phyloP scores from a whole-genome alignment of 2,888 invertebrate genomes.

The Malthinus seriepunctatus region DNA sequence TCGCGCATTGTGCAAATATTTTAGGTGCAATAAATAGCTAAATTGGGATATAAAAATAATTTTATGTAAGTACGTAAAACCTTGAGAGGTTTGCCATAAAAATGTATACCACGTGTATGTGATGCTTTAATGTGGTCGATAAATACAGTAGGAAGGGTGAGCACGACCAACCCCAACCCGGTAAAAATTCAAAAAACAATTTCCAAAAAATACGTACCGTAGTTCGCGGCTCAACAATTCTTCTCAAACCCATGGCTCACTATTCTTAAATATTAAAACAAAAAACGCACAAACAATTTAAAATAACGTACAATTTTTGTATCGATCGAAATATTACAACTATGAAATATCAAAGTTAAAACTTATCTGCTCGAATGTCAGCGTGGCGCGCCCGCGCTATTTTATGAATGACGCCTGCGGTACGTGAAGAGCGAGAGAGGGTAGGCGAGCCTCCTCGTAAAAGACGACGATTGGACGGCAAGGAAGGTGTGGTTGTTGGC shows the following conservation, averaged over 20 bases:
- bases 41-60: not conserved
- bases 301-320: not conserved
- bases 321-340: slow-evolving; percentile 11
- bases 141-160: not conserved
- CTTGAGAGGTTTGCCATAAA: not conserved
- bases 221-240: slow-evolving; percentile 19
- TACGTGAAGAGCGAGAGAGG: slow-evolving; percentile 8
- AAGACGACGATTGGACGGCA: slow-evolving; percentile 26
- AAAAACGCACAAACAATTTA: not conserved
- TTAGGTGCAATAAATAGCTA: not conserved
- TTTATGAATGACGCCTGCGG: slow-evolving; percentile 11
- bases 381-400: slow-evolving; percentile 22
- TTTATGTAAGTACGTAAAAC: not conserved
- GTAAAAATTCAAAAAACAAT: not conserved
- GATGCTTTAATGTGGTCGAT: not conserved
- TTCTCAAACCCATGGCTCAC: slow-evolving; percentile 20
- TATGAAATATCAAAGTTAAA: slow-evolving; percentile 15
- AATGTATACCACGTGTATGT: not conserved
- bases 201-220: slow-evolving; percentile 13
- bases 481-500: slow-evolving; percentile 31
- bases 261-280: not conserved
- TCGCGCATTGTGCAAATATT: not conserved
- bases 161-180: slow-evolving; percentile 26
- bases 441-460: slow-evolving; percentile 25
- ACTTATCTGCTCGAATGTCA: slow-evolving; percentile 8